Evolutionary conservation across 2,888 invertebrate species (phyloP).

Genomic region (Euplexia lucipara): DNA sequence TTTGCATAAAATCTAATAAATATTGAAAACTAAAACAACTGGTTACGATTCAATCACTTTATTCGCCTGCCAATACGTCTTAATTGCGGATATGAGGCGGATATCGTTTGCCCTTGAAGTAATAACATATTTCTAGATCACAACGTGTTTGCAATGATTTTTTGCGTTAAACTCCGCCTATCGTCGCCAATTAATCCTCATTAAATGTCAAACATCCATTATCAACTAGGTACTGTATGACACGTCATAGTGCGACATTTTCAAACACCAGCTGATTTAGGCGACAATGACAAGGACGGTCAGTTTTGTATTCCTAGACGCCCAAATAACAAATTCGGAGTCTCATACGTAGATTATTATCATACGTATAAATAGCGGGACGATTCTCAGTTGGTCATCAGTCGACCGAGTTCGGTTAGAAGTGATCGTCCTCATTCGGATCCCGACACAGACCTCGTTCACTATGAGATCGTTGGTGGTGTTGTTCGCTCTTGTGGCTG

Average conservation of each 20-base stretch:
- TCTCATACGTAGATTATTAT: constrained; percentile 75
- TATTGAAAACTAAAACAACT: constrained; percentile 24
- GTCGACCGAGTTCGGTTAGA: constrained; percentile 77
- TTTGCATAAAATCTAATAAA: constrained; percentile 39
- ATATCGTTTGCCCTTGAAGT: constrained; percentile 70
- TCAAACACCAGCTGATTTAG: constrained; percentile 69
- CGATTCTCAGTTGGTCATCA: constrained; percentile 72
- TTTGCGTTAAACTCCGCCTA: constrained; percentile 61
- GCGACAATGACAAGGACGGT: constrained; percentile 73
- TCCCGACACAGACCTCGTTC: constrained; percentile 82
- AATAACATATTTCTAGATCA: constrained; percentile 69
- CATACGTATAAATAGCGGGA: constrained; percentile 82
- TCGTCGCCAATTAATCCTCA: constrained; percentile 53
- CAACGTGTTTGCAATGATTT: constrained; percentile 60
- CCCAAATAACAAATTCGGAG: constrained; percentile 72
- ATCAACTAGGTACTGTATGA: constrained; percentile 40
- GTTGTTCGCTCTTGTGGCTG: constrained; percentile 80
- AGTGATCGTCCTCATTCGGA: constrained; percentile 78
- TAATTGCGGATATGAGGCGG: constrained; percentile 72
- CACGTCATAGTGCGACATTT: constrained; percentile 51
- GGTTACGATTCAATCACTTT: constrained; percentile 20
- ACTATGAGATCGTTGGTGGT: constrained; percentile 86
- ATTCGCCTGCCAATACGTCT: constrained; percentile 34
- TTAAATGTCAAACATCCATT: constrained; percentile 76
- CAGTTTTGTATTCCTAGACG: constrained; percentile 67